Percentiles rank a stretch among this genome's conserved stretches.
Conservation (phyloP, 2,888 invertebrate genomes). For the Allacma fusca region DNA sequence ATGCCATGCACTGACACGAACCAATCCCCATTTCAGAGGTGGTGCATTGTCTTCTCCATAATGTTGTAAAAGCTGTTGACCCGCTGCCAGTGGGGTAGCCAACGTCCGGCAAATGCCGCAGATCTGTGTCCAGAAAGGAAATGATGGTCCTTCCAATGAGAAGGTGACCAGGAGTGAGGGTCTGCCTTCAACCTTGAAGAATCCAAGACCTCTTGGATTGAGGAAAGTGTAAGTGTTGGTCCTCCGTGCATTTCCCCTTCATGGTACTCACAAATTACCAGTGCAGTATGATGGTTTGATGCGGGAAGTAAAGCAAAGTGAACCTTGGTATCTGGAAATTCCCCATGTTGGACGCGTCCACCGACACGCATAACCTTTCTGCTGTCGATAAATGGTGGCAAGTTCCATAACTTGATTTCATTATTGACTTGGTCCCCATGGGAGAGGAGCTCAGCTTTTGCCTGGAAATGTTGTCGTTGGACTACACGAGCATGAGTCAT, state of each 20-base stretch:
- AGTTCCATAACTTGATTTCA: background rate
- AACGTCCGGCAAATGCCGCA: too few species aligned
- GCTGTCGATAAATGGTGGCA: background rate
- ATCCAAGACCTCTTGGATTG: slow-evolving; percentile 7
- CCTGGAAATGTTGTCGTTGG: background rate
- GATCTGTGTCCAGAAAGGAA: too few species aligned
- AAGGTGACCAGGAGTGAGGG: too few species aligned
- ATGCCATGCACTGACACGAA: too few species aligned
- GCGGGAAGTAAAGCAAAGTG: background rate
- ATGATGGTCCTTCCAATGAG: too few species aligned
- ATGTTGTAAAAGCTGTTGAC: too few species aligned
- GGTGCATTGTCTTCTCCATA: too few species aligned
- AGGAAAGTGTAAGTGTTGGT: background rate
- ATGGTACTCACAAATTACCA: background rate
- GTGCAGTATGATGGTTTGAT: background rate
- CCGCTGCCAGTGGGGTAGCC: too few species aligned
- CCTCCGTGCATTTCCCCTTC: background rate
- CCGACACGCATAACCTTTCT: background rate
- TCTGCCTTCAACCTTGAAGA: background rate
- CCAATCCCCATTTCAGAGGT: too few species aligned
- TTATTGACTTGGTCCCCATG: background rate
- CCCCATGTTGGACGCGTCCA: background rate
- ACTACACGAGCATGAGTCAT: background rate
- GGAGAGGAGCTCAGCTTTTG: background rate
- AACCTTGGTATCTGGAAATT: background rate